phyloP scores from a whole-genome alignment of 2,888 invertebrate genomes.

The Helobdella robusta region DNA sequence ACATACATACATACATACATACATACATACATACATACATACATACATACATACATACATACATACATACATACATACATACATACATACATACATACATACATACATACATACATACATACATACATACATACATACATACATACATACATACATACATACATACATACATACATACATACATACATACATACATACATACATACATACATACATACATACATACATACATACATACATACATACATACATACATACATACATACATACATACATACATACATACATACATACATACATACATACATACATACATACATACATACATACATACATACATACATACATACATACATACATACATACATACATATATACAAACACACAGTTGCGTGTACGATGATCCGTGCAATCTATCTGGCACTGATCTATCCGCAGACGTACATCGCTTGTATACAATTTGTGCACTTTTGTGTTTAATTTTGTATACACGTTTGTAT shows the following conservation, averaged over 20 bases:
- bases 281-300: conserved; percentile 2
- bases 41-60: conserved; percentile 6
- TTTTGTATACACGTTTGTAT: conserved; percentile 1
- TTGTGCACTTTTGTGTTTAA: background rate
- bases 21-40: conserved; percentile 17
- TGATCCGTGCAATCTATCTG: too few species aligned
- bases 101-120: conserved; percentile 2
- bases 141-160: conserved; percentile 2
- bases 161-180: conserved; percentile 2
- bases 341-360: conserved; percentile 2
- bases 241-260: conserved; percentile 2
- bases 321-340: conserved; percentile 2
- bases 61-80: conserved; percentile 1
- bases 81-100: conserved; percentile 2
- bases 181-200: conserved; percentile 2
- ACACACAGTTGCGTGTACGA: too few species aligned
- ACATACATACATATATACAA: background rate
- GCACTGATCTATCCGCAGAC: too few species aligned
- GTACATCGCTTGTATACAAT: too few species aligned
- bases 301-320: conserved; percentile 2
- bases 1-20: conserved; percentile 18
- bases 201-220: conserved; percentile 2
- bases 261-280: conserved; percentile 2
- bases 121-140: conserved; percentile 2
- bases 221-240: conserved; percentile 2